These are phyloP conservation scores for Tauraco hartlaubi DNA, from an alignment of 2,797 vertebrate species.

Conservation along the genomic window DNA sequence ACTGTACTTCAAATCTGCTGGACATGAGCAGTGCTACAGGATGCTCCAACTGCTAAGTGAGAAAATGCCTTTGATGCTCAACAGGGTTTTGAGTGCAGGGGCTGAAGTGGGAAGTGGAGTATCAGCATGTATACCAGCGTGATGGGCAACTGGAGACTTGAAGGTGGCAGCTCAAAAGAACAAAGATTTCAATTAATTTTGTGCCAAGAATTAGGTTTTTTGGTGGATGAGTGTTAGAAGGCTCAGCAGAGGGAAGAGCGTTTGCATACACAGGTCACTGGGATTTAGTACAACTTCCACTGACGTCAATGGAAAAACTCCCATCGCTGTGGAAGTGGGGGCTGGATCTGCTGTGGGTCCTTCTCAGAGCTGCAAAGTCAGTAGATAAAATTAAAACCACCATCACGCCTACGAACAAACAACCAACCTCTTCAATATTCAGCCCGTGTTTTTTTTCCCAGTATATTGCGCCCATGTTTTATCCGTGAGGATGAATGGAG, in stretches of 20 bases:
- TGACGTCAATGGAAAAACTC: not conserved
- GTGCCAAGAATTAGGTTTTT: not conserved
- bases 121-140: too few relatives aligned
- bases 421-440: not conserved
- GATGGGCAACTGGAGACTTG: not conserved
- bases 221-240: not conserved
- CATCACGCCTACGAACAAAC: not conserved
- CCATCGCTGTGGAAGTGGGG: not conserved
- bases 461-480: slow-evolving; percentile 16
- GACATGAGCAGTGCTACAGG: not conserved
- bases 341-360: not conserved
- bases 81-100: not conserved
- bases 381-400: not conserved
- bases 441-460: not conserved
- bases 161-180: not conserved
- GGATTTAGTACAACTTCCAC: not conserved
- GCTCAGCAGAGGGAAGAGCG: not conserved
- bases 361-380: not conserved
- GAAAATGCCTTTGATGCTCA: not conserved
- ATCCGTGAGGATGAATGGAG: not conserved
- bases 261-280: not conserved
- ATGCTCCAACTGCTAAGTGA: not conserved
- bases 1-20: not conserved
- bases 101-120: not conserved
- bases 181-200: not conserved